Base-by-base conservation (phyloP, 2,113 vertebrate species). In the Oreochromis spilurus region DNA sequence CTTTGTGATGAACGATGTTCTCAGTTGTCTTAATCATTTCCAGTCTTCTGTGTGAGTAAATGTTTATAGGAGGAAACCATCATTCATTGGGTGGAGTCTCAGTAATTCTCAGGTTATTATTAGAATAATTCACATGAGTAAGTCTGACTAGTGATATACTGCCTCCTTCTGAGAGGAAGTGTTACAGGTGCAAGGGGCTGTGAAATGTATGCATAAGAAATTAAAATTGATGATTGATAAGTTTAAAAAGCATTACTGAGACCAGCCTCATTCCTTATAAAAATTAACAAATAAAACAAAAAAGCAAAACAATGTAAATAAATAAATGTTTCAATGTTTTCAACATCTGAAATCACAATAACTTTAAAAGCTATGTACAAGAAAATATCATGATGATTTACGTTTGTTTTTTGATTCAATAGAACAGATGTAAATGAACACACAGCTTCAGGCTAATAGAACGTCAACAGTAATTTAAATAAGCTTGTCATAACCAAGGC, bases 51-150 rank as follows among this genome's bases (percentile, higher is more conserved):
- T 34, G 0, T 11, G 52, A 21, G 2, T 21, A 17, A 77, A 24
- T 0, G 0, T 26, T 58, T 0, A 36, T 65, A 62, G 31, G 31
- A 67, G 19, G 10, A 67, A 67, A 38, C 5, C 0, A 0, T 43
- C 9, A 29, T 11, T 50, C 16, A 14, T 38, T 57, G 52, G 82
- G 82, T 17, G 82, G 82, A 45, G 67, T 36, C 31, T 62, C 31
- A 62, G 58, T 1, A 62, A n/a, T 62, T 34, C 60, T 13, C 34
- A 67, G 0, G 19, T 67, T 21, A 38, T 67, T n/a, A 67, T 21
- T 67, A 13, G 0, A 38, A 21, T 21, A 67, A 67, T 38, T 38
- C 19, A 67, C 34, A 12, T 34, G 0, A 36, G 10, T 38, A 12
- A 38, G 62, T 67, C 62, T 36, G 31, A 65, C 31, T 36, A 67